Percentiles rank a stretch among this genome's conserved stretches.
Conservation (phyloP, 1,140 invertebrate genomes). For the Antheraea pernyi region DNA sequence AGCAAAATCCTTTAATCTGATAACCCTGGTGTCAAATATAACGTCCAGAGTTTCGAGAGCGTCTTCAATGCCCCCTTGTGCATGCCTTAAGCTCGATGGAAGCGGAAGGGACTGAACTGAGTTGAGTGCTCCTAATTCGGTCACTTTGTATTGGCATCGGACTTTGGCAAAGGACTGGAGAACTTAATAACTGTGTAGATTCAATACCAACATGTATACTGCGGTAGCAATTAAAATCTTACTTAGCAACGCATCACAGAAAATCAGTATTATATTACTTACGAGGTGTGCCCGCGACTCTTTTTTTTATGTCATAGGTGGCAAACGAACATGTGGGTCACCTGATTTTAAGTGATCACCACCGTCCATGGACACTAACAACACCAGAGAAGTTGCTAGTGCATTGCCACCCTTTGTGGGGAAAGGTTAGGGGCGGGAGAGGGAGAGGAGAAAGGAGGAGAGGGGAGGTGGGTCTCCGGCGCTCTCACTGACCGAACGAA, state of each 20-base stretch:
- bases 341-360: no score
- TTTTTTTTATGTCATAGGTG: no score
- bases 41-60: not conserved
- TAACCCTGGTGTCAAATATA: slow-evolving; percentile 11
- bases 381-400: no score
- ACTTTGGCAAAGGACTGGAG: slow-evolving; percentile 5
- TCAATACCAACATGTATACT: not conserved
- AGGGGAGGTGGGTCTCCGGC: no score
- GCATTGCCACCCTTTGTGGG: no score
- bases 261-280: not conserved
- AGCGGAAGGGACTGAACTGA: slow-evolving; percentile 1
- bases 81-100: not conserved
- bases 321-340: no score
- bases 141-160: not conserved
- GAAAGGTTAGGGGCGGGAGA: no score
- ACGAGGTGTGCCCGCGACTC: no score
- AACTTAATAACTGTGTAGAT: slow-evolving; percentile 7
- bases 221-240: not conserved
- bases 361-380: no score
- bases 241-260: not conserved
- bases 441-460: no score
- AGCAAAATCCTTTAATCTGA: slow-evolving; percentile 11
- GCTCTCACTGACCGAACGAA: no score
- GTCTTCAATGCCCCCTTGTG: not conserved
- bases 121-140: not conserved